Percentiles rank a stretch among this genome's conserved stretches.
Evolutionary conservation across 2,797 vertebrate species (phyloP).

Genomic region (Prionace glauca): DNA sequence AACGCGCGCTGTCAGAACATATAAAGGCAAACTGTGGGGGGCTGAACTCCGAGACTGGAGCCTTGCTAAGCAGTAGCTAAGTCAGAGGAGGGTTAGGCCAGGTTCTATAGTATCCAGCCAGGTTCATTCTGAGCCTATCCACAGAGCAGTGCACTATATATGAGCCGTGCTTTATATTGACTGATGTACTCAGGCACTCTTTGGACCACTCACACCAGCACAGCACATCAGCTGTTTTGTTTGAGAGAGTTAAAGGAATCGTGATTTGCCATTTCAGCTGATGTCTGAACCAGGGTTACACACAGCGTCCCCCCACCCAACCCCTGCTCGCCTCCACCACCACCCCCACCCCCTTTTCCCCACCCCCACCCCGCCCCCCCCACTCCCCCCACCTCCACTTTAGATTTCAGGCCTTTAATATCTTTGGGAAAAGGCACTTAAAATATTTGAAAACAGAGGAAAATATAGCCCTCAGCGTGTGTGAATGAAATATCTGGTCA

Average conservation of each 20-base stretch:
- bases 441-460: neutral
- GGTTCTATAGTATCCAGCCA: neutral
- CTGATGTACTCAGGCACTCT: neutral
- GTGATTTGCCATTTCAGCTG: neutral
- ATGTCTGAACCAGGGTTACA: neutral
- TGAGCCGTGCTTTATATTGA: neutral
- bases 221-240: neutral
- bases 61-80: neutral
- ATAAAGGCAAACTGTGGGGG: neutral
- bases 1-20: neutral
- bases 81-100: too few species aligned
- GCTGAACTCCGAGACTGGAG: too few species aligned
- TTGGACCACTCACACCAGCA: neutral
- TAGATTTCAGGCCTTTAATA: neutral
- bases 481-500: neutral
- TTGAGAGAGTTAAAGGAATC: neutral
- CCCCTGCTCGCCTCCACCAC: too few species aligned
- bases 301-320: too few species aligned
- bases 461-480: neutral
- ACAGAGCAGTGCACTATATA: neutral
- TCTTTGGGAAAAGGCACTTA: neutral
- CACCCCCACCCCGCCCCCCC: too few species aligned
- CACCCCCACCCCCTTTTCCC: too few species aligned
- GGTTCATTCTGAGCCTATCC: neutral
- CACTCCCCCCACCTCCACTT: neutral